A percentile compares a stretch with the other conserved stretches of the same genome.
Evolutionary conservation across 2,797 vertebrate species (phyloP).

Genomic region (Carduelis carduelis): DNA sequence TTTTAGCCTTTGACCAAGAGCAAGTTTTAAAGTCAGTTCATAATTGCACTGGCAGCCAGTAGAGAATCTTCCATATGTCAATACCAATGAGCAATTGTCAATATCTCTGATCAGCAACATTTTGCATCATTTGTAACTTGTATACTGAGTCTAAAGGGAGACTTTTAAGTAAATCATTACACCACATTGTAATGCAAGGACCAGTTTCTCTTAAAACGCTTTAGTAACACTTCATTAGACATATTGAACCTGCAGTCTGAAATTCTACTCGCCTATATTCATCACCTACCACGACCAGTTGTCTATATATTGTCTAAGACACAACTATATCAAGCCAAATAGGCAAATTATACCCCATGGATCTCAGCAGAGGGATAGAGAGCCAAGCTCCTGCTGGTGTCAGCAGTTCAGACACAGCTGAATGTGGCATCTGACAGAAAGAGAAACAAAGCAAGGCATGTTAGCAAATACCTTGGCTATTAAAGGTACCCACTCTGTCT

Average conservation of each 20-base stretch:
- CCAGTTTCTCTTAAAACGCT: constrained; percentile 49
- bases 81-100: constrained; percentile 67
- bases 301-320: constrained; percentile 55
- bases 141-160: constrained; percentile 47
- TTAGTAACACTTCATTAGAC: constrained; percentile 73
- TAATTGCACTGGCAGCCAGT: constrained; percentile 40
- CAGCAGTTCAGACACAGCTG: background rate
- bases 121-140: constrained; percentile 70
- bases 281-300: constrained; percentile 31
- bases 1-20: constrained; percentile 26
- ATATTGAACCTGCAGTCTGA: constrained; percentile 61
- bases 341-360: constrained; percentile 25
- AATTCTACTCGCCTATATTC: constrained; percentile 54
- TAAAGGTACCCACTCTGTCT: background rate
- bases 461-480: background rate
- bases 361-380: background rate
- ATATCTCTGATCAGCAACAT: constrained; percentile 66
- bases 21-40: constrained; percentile 51
- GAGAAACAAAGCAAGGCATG: background rate
- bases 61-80: constrained; percentile 42
- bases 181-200: constrained; percentile 61
- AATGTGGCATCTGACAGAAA: background rate
- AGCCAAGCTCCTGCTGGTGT: background rate
- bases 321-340: constrained; percentile 39
- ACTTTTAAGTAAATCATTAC: constrained; percentile 67